Evolutionary conservation across 30 jellyfish, hydroid and myxozoan species (phyloP).

Genomic region (Morbakka virulenta): DNA sequence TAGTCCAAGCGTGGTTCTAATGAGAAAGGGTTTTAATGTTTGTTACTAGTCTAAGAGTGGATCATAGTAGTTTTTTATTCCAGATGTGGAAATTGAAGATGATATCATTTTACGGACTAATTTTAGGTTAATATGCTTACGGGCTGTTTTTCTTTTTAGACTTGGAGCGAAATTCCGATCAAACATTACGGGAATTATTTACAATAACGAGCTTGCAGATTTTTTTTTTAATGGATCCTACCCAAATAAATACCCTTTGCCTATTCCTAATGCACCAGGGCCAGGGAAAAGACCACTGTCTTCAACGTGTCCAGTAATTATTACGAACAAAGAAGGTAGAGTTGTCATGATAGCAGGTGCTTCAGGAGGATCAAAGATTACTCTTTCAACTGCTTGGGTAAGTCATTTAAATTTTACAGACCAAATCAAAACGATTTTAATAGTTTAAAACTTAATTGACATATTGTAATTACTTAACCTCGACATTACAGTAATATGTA

Average conservation of each 20-base stretch:
- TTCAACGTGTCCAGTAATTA: conserved; percentile 83
- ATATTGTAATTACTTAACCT: too few relatives aligned
- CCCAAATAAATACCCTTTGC: conserved; percentile 68
- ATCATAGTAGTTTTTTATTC: too few relatives aligned
- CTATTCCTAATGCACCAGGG: conserved; percentile 80
- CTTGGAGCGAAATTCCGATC: conserved; percentile 98
- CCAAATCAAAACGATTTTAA: too few relatives aligned
- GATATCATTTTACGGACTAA: too few relatives aligned
- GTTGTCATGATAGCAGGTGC: conserved; percentile 91
- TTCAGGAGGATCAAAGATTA: conserved; percentile 94
- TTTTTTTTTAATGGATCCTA: conserved; percentile 49
- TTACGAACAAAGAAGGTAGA: conserved; percentile 69
- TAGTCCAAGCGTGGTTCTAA: too few relatives aligned
- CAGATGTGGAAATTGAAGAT: too few relatives aligned
- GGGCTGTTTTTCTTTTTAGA: conserved; percentile 22
- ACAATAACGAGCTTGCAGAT: conserved; percentile 94
- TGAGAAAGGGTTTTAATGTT: too few relatives aligned
- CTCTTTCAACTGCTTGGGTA: conserved; percentile 96
- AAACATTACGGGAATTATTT: conserved; percentile 72
- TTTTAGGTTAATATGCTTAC: too few relatives aligned
- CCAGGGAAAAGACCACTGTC: conserved; percentile 91
- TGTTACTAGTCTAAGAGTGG: too few relatives aligned
- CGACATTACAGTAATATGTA: too few relatives aligned
- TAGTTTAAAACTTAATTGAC: too few relatives aligned
- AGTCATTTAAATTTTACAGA: too few relatives aligned